A percentile compares a stretch with the other conserved stretches of the same genome.
phyloP scores from a whole-genome alignment of 2,888 invertebrate genomes.

The Rotaria macrura region DNA sequence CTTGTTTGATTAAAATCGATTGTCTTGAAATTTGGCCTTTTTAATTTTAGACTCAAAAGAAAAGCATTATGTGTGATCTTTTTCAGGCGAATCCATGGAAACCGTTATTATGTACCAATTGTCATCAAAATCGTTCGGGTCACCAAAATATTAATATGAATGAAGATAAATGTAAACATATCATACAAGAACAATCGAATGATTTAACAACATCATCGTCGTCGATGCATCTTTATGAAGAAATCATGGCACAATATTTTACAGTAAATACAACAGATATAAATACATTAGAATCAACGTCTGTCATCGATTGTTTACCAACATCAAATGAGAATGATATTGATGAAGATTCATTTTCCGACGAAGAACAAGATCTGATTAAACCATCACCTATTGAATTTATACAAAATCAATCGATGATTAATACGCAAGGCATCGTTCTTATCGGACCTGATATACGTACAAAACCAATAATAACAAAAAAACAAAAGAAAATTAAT shows the following conservation, averaged over 20 bases:
- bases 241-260: conserved; percentile 19
- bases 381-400: background rate
- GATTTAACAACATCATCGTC: background rate
- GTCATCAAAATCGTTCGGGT: background rate
- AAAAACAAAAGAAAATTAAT: background rate
- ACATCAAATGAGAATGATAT: background rate
- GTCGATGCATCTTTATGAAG: conserved; percentile 21
- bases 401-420: background rate
- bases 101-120: conserved; percentile 13
- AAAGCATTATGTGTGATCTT: background rate
- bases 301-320: background rate
- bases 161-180: background rate
- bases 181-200: background rate
- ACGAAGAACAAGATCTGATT: background rate
- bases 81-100: conserved; percentile 3
- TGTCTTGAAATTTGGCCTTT: background rate
- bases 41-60: background rate
- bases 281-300: background rate
- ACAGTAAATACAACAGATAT: background rate
- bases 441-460: background rate
- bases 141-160: background rate
- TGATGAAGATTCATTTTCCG: background rate
- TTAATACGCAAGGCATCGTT: background rate
- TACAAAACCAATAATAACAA: background rate
- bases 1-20: background rate